A percentile compares a stretch with the other conserved stretches of the same genome.
Conservation (phyloP, 2,113 vertebrate species). For the Sinosuthora webbiana region DNA sequence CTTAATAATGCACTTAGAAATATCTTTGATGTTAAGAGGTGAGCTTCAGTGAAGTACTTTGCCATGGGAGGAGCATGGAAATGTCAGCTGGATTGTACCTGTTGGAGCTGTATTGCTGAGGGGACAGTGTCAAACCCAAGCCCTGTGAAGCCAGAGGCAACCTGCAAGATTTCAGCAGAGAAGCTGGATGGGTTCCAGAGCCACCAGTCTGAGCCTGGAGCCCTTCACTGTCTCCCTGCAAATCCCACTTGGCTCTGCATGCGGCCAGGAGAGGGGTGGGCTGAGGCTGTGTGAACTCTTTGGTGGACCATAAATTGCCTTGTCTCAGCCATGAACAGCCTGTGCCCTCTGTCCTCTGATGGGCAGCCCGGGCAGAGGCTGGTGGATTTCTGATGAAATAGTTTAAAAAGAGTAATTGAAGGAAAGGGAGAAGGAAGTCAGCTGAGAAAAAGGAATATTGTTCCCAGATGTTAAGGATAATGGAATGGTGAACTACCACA, state of each 20-base stretch:
- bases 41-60: not conserved
- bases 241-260: accelerated
- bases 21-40: not conserved
- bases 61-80: not conserved
- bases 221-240: not conserved
- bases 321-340: not conserved
- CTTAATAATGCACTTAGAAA: not conserved
- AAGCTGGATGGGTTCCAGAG: not conserved
- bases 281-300: not conserved
- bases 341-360: not conserved
- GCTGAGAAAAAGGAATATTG: not conserved
- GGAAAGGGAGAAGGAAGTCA: not conserved
- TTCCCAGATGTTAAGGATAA: not conserved
- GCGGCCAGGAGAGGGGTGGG: not conserved
- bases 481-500: accelerated
- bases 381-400: not conserved
- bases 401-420: not conserved
- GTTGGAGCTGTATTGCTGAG: not conserved
- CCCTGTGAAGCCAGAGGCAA: not conserved
- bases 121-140: not conserved
- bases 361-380: not conserved
- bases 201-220: not conserved
- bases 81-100: not conserved
- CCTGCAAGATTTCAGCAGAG: not conserved
- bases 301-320: not conserved